These are phyloP conservation scores for Frieseomelitta varia DNA, from an alignment of 1,140 invertebrate species.

Conservation along the genomic window DNA sequence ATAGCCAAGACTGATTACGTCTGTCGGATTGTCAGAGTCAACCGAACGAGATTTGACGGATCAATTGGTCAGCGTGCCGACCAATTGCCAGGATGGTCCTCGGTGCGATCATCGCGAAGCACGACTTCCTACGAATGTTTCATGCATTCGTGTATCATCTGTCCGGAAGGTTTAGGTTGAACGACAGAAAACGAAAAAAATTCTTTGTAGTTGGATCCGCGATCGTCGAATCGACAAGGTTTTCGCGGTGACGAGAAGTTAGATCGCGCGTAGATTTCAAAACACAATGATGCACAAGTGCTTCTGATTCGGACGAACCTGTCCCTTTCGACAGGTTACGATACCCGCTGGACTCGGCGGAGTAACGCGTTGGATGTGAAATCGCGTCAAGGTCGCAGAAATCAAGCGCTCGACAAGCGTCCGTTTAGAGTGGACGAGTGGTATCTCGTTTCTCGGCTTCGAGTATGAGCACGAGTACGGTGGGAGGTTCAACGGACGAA, in stretches of 20 bases:
- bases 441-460: constrained; percentile 8
- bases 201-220: constrained; percentile 47
- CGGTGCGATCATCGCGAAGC: too few species aligned
- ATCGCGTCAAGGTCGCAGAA: constrained; percentile 3
- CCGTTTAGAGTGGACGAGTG: not conserved
- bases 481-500: constrained; percentile 13
- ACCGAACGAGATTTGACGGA: not conserved
- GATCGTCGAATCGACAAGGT: constrained; percentile 47
- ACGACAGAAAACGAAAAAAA: too few species aligned
- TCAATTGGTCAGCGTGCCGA: not conserved
- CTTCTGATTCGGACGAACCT: not conserved
- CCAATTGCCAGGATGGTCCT: too few species aligned
- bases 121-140: too few species aligned
- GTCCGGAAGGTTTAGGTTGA: not conserved
- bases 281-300: constrained; percentile 22
- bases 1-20: not conserved
- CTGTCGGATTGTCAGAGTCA: not conserved
- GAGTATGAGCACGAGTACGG: not conserved
- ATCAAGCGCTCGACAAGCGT: not conserved
- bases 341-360: constrained; percentile 44
- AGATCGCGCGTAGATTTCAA: constrained; percentile 15
- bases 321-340: constrained; percentile 45
- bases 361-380: constrained; percentile 29
- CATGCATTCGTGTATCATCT: fast-evolving
- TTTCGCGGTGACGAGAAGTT: constrained; percentile 47